These are phyloP conservation scores for Zingel zingel DNA, from an alignment of 2,113 vertebrate genomes.

Conservation along the genomic window DNA sequence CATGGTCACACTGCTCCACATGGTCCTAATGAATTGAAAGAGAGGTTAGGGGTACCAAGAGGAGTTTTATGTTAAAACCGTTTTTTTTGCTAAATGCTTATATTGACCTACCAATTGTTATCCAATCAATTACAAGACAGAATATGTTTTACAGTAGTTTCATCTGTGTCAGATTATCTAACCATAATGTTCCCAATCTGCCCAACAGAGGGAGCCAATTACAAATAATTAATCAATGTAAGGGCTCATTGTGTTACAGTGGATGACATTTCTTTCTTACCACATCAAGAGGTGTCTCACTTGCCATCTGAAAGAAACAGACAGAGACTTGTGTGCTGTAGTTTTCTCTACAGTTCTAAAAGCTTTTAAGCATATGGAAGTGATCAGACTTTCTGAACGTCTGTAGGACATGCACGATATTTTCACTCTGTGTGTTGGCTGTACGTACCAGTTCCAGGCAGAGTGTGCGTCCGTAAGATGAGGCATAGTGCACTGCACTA, in stretches of 20 bases:
- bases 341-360: background rate
- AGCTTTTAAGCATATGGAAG: background rate
- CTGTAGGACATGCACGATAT: background rate
- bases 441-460: conserved; percentile 85
- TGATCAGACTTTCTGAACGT: background rate
- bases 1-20: background rate
- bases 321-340: background rate
- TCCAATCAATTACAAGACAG: background rate
- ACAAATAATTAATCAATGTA: conserved; percentile 33
- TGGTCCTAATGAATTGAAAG: background rate
- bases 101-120: background rate
- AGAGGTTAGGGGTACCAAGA: background rate
- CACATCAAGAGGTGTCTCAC: conserved; percentile 96
- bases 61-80: background rate
- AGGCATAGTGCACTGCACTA: conserved; percentile 95
- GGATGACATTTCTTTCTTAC: conserved; percentile 83
- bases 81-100: background rate
- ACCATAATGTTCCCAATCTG: background rate
- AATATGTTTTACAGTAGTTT: background rate
- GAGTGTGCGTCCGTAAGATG: conserved; percentile 84
- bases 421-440: background rate
- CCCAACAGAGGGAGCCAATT: conserved; percentile 49
- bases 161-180: background rate
- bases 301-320: conserved; percentile 91
- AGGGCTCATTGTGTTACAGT: background rate